Evolutionary conservation across 2,888 invertebrate species (phyloP).

Genomic region (Tetragnatha montana): DNA sequence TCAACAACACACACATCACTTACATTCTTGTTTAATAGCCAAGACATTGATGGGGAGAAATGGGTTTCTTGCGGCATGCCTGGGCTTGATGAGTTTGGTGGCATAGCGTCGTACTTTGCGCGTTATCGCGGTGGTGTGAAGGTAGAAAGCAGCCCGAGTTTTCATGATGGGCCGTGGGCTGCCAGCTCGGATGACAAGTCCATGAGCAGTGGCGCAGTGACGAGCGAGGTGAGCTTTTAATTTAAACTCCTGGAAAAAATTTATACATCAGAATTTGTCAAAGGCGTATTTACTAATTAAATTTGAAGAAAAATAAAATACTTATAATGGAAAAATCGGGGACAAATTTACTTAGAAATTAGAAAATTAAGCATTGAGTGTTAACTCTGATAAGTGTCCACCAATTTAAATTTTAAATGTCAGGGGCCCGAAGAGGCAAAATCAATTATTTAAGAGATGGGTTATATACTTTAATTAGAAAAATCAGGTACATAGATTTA

Average conservation of each 20-base stretch:
- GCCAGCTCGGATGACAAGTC: conserved; percentile 80
- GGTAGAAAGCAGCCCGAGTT: conserved; percentile 96
- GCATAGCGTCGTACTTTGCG: conserved; percentile 91
- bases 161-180: conserved; percentile 95
- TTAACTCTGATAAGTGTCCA: too few species aligned
- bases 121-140: conserved; percentile 92
- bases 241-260: conserved; percentile 85
- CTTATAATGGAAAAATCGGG: background rate
- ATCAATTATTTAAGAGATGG: too few species aligned
- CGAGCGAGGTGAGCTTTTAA: conserved; percentile 94
- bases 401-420: too few species aligned
- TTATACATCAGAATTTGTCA: background rate
- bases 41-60: conserved; percentile 80
- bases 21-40: conserved; percentile 92
- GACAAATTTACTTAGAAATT: too few species aligned
- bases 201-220: conserved; percentile 95
- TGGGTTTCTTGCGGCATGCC: conserved; percentile 92
- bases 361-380: too few species aligned
- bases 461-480: too few species aligned
- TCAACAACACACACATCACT: conserved; percentile 73
- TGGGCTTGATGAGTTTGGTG: conserved; percentile 81
- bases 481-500: too few species aligned
- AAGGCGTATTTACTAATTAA: background rate
- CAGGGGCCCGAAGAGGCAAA: too few species aligned
- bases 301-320: background rate